phyloP scores from a whole-genome alignment of 2,797 vertebrate genomes.

The Artibeus jamaicensis region DNA sequence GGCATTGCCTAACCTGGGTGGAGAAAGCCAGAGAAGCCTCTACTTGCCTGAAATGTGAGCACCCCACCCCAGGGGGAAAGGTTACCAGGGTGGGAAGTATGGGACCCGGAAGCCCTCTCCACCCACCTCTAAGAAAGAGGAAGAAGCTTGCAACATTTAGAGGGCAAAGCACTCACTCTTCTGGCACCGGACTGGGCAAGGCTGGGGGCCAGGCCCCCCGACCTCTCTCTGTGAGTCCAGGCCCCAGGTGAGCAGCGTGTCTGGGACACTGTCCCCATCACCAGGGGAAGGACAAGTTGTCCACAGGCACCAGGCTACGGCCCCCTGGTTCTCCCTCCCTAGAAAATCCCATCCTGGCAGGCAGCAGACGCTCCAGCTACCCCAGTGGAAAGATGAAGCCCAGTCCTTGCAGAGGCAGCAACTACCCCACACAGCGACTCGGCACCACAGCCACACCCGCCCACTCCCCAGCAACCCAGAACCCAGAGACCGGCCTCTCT shows the following conservation, averaged over 20 bases:
- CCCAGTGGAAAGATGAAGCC: background rate
- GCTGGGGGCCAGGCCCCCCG: conserved; percentile 16
- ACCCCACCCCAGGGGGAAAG: conserved; percentile 67
- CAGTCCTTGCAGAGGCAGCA: background rate
- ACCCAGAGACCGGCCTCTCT: background rate
- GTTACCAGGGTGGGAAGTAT: conserved; percentile 51
- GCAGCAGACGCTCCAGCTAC: background rate
- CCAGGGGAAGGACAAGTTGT: background rate
- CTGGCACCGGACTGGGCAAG: conserved; percentile 39
- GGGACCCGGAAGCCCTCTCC: conserved; percentile 39
- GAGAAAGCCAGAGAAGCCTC: conserved; percentile 37
- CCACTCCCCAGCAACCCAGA: background rate
- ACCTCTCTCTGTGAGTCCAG: background rate
- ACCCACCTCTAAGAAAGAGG: conserved; percentile 70
- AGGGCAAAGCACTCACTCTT: background rate
- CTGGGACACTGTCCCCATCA: background rate
- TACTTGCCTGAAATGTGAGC: conserved; percentile 39
- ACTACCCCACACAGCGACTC: background rate
- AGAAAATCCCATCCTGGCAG: background rate
- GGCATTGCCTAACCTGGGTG: conserved; percentile 69
- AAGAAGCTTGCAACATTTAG: conserved; percentile 65
- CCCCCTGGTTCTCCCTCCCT: background rate
- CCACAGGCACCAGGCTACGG: background rate
- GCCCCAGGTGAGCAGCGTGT: background rate
- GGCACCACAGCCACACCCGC: background rate